Base-by-base conservation (phyloP, 2,888 invertebrate species). In the Nomada goodeniana region DNA sequence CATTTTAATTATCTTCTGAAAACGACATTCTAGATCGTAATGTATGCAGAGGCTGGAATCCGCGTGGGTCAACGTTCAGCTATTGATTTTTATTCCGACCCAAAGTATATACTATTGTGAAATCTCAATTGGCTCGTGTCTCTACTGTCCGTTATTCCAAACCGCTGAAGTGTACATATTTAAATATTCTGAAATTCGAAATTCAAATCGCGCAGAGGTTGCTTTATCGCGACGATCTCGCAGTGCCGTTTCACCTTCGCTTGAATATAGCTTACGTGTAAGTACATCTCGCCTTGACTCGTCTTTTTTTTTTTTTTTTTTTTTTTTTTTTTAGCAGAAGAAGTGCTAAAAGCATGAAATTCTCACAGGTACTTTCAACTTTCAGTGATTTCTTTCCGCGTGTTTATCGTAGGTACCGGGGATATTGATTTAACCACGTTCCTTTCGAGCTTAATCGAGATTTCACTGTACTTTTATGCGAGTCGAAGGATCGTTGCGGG, bases 121-220 rank as follows among this genome's bases (percentile, higher is more conserved):
- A 59, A 57, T n/a, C 15, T 7, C 44, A 47, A 70, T 70, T 59
- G 60, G 60, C 60, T 60, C 50, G 26, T n/a, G 15, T 59, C n/a
- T 60, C 20, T 13, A 29, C 26, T 10, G 47, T 11, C 18, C 3
- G 44, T 29, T 13, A 42, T 20, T 29, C 42, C 20, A 5, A 36
- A 44, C 23, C 18, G 55, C 44, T 23, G 23, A 42, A 42, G 18
- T 13, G 57, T 47, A 44, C 23, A 26, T 59, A 47, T 47, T 47
- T 60, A 50, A 20, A 60, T 36, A 36, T 13, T 15, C n/a, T 23
- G n/a, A n/a, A 23, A 47, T 70, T 59, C 47, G 23, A 47, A 29
- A 59, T 70, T 26, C 15, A 18, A 42, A n/a, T 59, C 0, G 57
- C 23, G 29, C 15, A 10, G 20, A 2, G 23, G 13, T 5, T 5